These are phyloP conservation scores for Rhopalosiphum padi DNA, from an alignment of 1,140 invertebrate species.

Conservation along the genomic window DNA sequence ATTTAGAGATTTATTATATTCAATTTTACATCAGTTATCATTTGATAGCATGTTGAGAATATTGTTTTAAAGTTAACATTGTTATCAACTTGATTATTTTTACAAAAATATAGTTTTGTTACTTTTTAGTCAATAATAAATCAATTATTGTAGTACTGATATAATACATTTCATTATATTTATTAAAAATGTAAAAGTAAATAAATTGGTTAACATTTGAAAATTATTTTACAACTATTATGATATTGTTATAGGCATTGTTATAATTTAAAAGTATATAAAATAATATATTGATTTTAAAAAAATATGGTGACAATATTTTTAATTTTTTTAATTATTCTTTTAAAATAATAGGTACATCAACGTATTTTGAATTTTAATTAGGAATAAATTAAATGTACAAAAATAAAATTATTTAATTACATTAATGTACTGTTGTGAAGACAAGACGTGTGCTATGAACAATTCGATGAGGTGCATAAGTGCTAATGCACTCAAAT, in stretches of 20 bases:
- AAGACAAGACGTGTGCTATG: not conserved
- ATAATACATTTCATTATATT: too few relatives aligned
- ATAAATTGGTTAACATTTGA: not conserved
- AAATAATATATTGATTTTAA: not conserved
- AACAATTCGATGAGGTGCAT: not conserved
- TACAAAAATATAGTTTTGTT: not conserved
- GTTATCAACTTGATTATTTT: not conserved
- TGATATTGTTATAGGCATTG: too few relatives aligned
- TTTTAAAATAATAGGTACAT: not conserved
- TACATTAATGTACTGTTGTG: not conserved
- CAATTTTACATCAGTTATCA: not conserved
- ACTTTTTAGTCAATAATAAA: not conserved
- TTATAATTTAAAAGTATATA: too few relatives aligned
- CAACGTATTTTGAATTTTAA: not conserved
- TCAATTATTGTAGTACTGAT: too few relatives aligned
- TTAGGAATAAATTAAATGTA: not conserved
- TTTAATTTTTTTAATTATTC: not conserved
- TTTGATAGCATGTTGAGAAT: slow-evolving; percentile 28
- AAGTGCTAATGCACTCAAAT: not conserved
- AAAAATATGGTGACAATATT: not conserved
- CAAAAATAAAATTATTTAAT: not conserved
- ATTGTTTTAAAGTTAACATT: not conserved
- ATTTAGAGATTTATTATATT: not conserved
- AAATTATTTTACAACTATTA: not conserved
- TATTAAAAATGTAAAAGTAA: too few relatives aligned